Base-by-base conservation (phyloP, 2,113 vertebrate species). In the Oceanites oceanicus region DNA sequence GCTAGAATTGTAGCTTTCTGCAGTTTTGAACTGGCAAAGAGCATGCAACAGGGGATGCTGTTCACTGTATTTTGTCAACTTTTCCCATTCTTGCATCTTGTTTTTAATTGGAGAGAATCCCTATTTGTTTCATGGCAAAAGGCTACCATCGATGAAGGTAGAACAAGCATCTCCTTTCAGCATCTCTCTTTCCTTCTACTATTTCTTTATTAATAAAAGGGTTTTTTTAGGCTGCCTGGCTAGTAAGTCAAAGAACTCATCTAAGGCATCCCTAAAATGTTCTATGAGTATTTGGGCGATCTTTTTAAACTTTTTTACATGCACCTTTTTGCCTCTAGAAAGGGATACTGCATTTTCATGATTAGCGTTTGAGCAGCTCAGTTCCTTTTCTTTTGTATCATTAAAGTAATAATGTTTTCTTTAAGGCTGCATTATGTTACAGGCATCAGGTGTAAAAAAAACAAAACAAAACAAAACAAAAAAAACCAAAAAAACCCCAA, bases 401-500 rank as follows among this genome's bases (percentile, higher is more conserved):
- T 97, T 74, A 76, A 98, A 96, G 71, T 97, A 97, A 91, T 97
- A 94, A 14, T 66, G 81, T 98, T 97, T 97, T 97, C 94, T 96
- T 97, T 95, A 98, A 99, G 98, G 98, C 98, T 98, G 98, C 98
- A 98, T 98, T 98, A 96, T 98, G 95, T 98, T 98, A 97, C 97
- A 95, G 62, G 84, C 86, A 94, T 71, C 66, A 77, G 65, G 49
- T 88, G 30, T 40, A 15, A 34, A 45, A 36, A n/a, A 52, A 25
- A n/a, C n/a, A n/a, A 4, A 20, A 19, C 14, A 44, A 44, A 44
- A 44, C 40, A 44, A 44, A 44, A 32, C 13, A 7, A 26, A 18
- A 62, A 49, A 36, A 52, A 44, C 42, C 13, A 44, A 45, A 45
- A 45, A 45, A 45, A 45, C 17, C 8, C 8, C 18, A 8, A 19